These are phyloP conservation scores for Megathymus violae DNA, from an alignment of 1,140 invertebrate species.

Conservation along the genomic window DNA sequence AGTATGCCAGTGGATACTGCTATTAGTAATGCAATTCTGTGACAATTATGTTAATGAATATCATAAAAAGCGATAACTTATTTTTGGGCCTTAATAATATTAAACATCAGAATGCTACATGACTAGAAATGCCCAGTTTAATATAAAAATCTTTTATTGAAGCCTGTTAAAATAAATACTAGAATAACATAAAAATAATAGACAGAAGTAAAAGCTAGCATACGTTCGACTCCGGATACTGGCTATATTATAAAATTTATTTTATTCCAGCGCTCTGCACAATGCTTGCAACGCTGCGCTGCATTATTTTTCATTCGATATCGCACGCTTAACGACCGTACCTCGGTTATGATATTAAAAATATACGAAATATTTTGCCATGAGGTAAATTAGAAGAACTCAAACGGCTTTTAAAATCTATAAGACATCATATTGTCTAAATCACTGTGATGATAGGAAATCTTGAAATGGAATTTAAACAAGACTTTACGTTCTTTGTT, in stretches of 20 bases:
- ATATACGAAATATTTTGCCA: not conserved
- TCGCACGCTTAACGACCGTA: slow-evolving; percentile 12
- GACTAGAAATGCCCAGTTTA: not conserved
- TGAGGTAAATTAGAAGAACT: not conserved
- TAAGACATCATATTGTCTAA: no score
- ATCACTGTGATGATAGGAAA: no score
- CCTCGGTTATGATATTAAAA: slow-evolving; percentile 17
- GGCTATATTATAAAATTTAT: slow-evolving; percentile 18
- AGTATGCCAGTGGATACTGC: no score
- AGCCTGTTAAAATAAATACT: slow-evolving; percentile 1
- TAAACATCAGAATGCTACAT: no score
- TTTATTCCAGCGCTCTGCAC: slow-evolving; percentile 13
- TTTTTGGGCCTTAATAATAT: no score
- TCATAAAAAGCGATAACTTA: no score
- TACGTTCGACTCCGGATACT: slow-evolving; percentile 17
- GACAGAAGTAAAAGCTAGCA: slow-evolving; percentile 13
- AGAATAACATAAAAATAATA: slow-evolving; percentile 8
- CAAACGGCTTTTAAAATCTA: no score
- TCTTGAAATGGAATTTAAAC: no score
- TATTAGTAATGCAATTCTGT: no score
- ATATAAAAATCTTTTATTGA: not conserved
- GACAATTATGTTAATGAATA: no score
- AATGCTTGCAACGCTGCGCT: slow-evolving; percentile 14
- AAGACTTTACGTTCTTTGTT: no score
- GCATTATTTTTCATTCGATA: slow-evolving; percentile 19